A percentile compares a stretch with the other conserved stretches of the same genome.
phyloP scores from a whole-genome alignment of 1,140 invertebrate species.

The Holcopasites calliopsidis region DNA sequence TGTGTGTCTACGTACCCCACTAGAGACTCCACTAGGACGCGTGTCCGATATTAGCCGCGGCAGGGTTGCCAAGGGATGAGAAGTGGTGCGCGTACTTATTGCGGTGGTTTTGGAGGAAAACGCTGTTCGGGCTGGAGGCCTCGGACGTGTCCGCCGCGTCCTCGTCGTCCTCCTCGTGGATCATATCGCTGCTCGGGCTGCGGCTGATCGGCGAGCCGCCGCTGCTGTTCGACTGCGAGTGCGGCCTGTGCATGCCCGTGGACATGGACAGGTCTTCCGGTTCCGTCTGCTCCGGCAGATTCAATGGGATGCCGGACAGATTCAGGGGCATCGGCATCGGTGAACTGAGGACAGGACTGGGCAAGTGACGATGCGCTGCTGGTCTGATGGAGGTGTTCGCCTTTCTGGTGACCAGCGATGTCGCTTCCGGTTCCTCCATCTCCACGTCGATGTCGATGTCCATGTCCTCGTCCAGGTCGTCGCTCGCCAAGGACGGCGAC shows the following conservation, averaged over 20 bases:
- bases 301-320: constrained; percentile 69
- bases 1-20: constrained; percentile 34
- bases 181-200: constrained; percentile 61
- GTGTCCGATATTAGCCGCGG: constrained; percentile 44
- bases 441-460: constrained; percentile 56
- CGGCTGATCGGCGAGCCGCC: constrained; percentile 71
- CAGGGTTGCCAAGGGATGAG: constrained; percentile 38
- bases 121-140: constrained; percentile 59
- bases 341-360: constrained; percentile 50
- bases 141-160: constrained; percentile 63
- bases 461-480: constrained; percentile 64
- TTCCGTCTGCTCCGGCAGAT: constrained; percentile 90
- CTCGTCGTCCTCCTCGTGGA: constrained; percentile 69
- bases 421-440: constrained; percentile 18
- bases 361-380: constrained; percentile 65
- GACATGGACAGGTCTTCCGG: constrained; percentile 91
- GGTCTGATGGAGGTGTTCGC: not conserved
- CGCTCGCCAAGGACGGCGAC: constrained; percentile 73
- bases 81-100: constrained; percentile 15
- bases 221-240: constrained; percentile 70
- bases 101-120: constrained; percentile 61
- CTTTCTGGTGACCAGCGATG: not conserved
- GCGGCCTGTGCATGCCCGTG: constrained; percentile 64
- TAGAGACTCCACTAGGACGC: constrained; percentile 66
- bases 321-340: constrained; percentile 67